These are phyloP conservation scores for Ectropis crepuscularia DNA, from an alignment of 2,888 invertebrate species.

Conservation along the genomic window DNA sequence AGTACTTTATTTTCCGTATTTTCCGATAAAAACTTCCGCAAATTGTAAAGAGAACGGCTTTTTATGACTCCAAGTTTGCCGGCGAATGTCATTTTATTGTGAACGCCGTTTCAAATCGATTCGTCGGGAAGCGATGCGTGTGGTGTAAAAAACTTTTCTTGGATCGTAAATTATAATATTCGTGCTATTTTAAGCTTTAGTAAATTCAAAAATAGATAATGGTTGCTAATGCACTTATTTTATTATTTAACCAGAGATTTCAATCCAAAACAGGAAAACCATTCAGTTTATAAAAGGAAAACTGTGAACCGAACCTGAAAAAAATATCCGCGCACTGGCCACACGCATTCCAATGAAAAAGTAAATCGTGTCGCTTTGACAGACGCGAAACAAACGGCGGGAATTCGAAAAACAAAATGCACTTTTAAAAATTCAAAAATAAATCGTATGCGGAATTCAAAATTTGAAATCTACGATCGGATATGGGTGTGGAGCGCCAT, in stretches of 20 bases:
- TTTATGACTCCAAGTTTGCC: conserved; percentile 59
- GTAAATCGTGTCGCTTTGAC: conserved; percentile 17
- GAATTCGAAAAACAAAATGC: conserved; percentile 28
- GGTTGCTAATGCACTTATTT: no score
- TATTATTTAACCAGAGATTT: no score
- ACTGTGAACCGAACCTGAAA: background rate
- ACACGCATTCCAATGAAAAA: conserved; percentile 10
- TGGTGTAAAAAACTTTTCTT: conserved; percentile 38
- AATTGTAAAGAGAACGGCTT: conserved; percentile 57
- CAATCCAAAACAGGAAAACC: background rate
- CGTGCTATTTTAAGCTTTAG: background rate
- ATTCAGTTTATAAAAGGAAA: background rate
- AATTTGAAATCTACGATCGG: conserved; percentile 71
- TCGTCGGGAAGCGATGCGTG: conserved; percentile 38
- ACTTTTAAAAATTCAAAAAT: conserved; percentile 49
- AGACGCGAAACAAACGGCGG: background rate
- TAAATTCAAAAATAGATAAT: background rate
- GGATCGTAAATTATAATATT: background rate
- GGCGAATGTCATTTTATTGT: conserved; percentile 59
- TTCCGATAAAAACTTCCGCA: conserved; percentile 50
- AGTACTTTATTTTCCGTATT: conserved; percentile 42
- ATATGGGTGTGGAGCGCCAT: conserved; percentile 68
- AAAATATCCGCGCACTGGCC: conserved; percentile 5
- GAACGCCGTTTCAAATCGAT: conserved; percentile 54
- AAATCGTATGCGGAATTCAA: conserved; percentile 56